A percentile compares a stretch with the other conserved stretches of the same genome.
Conservation (phyloP, 2,888 invertebrate genomes). For the Meteorus cinctellus region DNA sequence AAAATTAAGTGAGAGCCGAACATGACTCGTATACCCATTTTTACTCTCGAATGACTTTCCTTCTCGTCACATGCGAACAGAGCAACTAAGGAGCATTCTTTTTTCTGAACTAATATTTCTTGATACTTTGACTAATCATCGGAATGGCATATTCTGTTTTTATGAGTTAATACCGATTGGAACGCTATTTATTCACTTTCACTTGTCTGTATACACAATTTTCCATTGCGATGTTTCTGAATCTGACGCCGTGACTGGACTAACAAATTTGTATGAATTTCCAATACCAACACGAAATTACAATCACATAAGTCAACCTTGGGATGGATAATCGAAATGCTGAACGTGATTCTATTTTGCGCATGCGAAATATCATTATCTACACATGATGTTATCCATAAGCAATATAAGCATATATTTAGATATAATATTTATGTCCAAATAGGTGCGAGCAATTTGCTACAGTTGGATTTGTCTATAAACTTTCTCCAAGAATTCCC, state of each 20-base stretch:
- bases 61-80: not conserved
- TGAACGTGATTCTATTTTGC: not conserved
- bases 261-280: conserved; percentile 19
- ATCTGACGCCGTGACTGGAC: conserved; percentile 15
- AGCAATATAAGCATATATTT: not conserved
- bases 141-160: not conserved
- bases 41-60: not conserved
- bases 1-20: not conserved
- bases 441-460: conserved; percentile 81
- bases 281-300: conserved; percentile 15
- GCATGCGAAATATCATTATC: not conserved
- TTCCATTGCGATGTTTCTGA: conserved; percentile 2
- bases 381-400: not conserved
- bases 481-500: conserved; percentile 91
- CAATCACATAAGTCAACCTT: conserved; percentile 15
- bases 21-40: not conserved
- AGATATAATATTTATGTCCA: conserved; percentile 35
- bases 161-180: not conserved
- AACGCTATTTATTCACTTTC: conserved; percentile 12
- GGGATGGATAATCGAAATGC: conserved; percentile 1
- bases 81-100: not conserved
- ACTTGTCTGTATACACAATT: conserved; percentile 10
- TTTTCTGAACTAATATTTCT: conserved; percentile 5
- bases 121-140: not conserved
- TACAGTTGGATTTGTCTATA: conserved; percentile 87